Evolutionary conservation across 2,113 vertebrate genomes (phyloP).

Genomic region (Alouatta palliata): DNA sequence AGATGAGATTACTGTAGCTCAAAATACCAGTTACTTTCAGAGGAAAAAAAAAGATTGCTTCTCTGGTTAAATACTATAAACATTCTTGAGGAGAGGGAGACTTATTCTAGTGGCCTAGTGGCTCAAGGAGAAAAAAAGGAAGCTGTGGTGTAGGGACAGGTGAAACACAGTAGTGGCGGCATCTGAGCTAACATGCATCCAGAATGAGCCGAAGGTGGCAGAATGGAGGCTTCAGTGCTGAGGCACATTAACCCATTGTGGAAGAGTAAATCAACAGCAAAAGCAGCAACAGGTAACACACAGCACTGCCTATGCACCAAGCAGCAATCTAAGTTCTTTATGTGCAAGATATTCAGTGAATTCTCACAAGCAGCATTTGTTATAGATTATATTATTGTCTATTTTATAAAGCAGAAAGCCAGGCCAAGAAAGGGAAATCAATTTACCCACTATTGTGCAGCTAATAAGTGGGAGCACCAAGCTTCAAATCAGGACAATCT

Average conservation of each 20-base stretch:
- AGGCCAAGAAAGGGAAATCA: not conserved
- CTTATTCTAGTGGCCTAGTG: not conserved
- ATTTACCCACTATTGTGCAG: not conserved
- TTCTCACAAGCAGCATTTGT: not conserved
- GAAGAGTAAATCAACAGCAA: not conserved
- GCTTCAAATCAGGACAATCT: not conserved
- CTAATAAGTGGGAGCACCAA: not conserved
- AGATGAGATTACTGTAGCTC: not conserved
- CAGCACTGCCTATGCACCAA: not conserved
- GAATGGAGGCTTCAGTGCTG: accelerated
- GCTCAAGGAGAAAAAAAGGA: not conserved
- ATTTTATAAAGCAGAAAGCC: not conserved
- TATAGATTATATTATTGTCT: not conserved
- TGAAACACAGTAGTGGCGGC: too few species aligned
- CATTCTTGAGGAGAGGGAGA: not conserved
- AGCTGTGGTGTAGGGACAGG: accelerated
- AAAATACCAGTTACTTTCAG: not conserved
- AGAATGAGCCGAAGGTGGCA: not conserved
- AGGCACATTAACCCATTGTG: not conserved
- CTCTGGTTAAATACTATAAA: not conserved
- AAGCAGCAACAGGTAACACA: not conserved
- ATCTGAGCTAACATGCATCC: not conserved
- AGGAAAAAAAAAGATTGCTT: not conserved
- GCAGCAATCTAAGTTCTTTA: not conserved
- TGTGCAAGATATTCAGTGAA: not conserved